Conservation (phyloP, 2,113 vertebrate species). For the Amphilophus citrinellus region DNA sequence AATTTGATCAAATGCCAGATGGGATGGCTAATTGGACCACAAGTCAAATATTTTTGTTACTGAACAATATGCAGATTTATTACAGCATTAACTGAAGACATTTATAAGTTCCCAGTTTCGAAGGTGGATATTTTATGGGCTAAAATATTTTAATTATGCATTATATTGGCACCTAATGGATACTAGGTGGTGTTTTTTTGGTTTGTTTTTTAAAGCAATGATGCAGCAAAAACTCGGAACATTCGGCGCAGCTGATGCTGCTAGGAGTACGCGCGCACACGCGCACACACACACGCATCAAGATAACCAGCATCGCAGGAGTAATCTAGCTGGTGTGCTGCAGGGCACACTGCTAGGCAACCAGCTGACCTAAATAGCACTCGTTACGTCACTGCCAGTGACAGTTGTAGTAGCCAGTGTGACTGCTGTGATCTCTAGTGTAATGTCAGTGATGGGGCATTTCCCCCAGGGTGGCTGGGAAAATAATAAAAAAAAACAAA, state of each 20-base stretch:
- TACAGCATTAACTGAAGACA: no score
- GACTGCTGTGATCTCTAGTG: constrained; percentile 72
- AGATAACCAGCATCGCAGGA: constrained; percentile 61
- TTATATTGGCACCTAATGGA: background rate
- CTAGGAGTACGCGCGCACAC: background rate
- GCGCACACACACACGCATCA: constrained; percentile 32
- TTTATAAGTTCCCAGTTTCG: no score
- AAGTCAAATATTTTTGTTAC: background rate
- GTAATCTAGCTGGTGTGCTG: constrained; percentile 72
- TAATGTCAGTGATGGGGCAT: constrained; percentile 54
- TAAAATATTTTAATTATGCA: background rate
- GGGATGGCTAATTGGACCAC: background rate
- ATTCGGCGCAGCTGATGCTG: background rate
- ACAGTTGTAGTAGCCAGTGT: constrained; percentile 69
- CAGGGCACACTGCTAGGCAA: constrained; percentile 77
- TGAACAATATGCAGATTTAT: background rate
- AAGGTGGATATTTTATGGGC: background rate
- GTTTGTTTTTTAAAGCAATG: background rate
- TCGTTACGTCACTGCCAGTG: constrained; percentile 71
- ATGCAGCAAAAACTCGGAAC: background rate
- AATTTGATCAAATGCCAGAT: background rate
- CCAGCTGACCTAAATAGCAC: constrained; percentile 80
- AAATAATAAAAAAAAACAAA: background rate
- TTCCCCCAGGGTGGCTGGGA: background rate
- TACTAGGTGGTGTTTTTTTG: background rate